These are phyloP conservation scores for Panthera leo DNA, from an alignment of 2,113 vertebrate genomes.

Conservation along the genomic window DNA sequence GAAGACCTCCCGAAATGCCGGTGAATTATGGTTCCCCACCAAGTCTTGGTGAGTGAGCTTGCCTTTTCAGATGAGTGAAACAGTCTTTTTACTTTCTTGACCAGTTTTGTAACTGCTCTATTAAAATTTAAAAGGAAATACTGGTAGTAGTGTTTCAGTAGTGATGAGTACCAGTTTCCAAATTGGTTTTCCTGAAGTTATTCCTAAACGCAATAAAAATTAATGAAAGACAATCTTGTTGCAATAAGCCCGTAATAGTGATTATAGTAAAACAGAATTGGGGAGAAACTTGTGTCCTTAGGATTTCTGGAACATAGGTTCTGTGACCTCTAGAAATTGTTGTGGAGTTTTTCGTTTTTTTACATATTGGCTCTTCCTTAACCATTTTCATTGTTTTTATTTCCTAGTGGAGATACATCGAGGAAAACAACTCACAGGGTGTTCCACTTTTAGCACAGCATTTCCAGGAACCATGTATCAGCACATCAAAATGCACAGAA, in stretches of 20 bases:
- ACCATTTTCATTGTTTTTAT: slow-evolving; percentile 70
- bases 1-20: slow-evolving; percentile 97
- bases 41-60: slow-evolving; percentile 88
- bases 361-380: slow-evolving; percentile 13
- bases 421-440: slow-evolving; percentile 94
- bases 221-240: neutral
- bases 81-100: neutral
- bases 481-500: slow-evolving; percentile 94
- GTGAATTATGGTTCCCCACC: slow-evolving; percentile 89
- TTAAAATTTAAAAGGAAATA: neutral
- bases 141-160: neutral
- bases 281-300: neutral
- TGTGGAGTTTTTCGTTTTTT: slow-evolving; percentile 42
- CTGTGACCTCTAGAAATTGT: slow-evolving; percentile 14
- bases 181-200: neutral
- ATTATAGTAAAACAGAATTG: neutral
- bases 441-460: slow-evolving; percentile 90
- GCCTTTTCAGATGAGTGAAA: neutral
- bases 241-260: neutral
- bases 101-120: neutral
- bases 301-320: neutral
- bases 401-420: slow-evolving; percentile 92
- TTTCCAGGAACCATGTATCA: slow-evolving; percentile 96
- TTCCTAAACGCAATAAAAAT: neutral
- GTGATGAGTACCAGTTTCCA: neutral